Base-by-base conservation (phyloP, 1,140 invertebrate species). In the Andrena cerasifolii region DNA sequence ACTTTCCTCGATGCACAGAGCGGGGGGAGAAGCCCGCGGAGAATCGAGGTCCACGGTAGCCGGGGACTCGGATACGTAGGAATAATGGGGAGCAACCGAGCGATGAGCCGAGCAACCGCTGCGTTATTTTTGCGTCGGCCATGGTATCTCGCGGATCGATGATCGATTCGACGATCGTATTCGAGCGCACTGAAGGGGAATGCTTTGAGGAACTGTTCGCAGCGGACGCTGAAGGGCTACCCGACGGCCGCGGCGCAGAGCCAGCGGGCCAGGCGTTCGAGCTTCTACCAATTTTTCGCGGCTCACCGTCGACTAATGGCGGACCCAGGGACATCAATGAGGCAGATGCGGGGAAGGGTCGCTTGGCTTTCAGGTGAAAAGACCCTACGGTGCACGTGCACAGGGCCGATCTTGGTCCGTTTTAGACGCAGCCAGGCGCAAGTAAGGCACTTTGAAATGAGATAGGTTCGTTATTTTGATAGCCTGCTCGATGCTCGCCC, bases 381-480 rank as follows among this genome's bases (percentile, higher is more conserved):
- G 79, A 49, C 61, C 24, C 3, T 1, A 33, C 56, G 68, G 49
- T 67, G 73, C 86, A 83, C 80, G 78, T 88, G 86, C 78, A 75
- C n/a, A 21, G 26, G 66, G 26, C 49, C 36, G 62, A 65, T 65
- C 66, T 58, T 12, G 21, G 61, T n/a, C 78, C 86, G 81, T 84
- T 90, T 89, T 80, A 84, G 72, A 80, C 83, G 79, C 83, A 89
- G 71, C 85, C 78, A 78, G 56, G 84, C 87, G 89, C 88, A 59
- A 85, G 72, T 89, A 87, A 89, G 83, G 72, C 71, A 79, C 83
- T 74, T 70, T 67, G 80, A 87, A 87, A 88, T 86, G 79, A 80
- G 83, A 82, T 82, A 71, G 82, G 78, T 86, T 90, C 86, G 84
- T 90, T 89, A 90, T 88, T 89, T 88, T 89, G 88, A 90, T 90